These are phyloP conservation scores for Busseola fusca DNA, from an alignment of 2,888 invertebrate species.

Conservation along the genomic window DNA sequence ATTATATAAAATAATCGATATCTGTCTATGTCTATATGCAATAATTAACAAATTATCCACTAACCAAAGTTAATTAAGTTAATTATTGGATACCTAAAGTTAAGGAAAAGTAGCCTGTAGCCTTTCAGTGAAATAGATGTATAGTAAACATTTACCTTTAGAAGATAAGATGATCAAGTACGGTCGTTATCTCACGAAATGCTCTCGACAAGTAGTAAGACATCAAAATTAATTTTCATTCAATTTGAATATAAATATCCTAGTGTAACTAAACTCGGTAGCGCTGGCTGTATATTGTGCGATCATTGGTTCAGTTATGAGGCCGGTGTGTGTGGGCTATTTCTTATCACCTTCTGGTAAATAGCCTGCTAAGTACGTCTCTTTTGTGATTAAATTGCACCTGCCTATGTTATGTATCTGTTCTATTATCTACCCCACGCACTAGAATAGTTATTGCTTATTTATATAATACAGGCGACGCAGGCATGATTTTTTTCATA, in stretches of 20 bases:
- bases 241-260: slow-evolving; percentile 28
- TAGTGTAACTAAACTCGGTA: slow-evolving; percentile 7
- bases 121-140: background rate
- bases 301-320: slow-evolving; percentile 34
- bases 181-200: slow-evolving; percentile 31
- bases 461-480: background rate
- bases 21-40: too few relatives aligned
- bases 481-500: background rate
- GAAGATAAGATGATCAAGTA: slow-evolving; percentile 34
- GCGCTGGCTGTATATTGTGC: slow-evolving; percentile 25
- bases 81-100: background rate
- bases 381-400: slow-evolving; percentile 51
- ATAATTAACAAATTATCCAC: too few relatives aligned
- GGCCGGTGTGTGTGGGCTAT: slow-evolving; percentile 26
- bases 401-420: slow-evolving; percentile 40
- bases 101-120: background rate
- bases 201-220: slow-evolving; percentile 1
- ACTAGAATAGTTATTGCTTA: slow-evolving; percentile 18
- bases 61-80: background rate
- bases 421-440: slow-evolving; percentile 33
- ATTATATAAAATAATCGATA: too few relatives aligned
- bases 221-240: slow-evolving; percentile 23
- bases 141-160: slow-evolving; percentile 42
- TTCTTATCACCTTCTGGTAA: slow-evolving; percentile 46
- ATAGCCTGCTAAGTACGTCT: slow-evolving; percentile 34